Base-by-base conservation (phyloP, 2,888 invertebrate genomes). In the Dolichomitus sp. region DNA sequence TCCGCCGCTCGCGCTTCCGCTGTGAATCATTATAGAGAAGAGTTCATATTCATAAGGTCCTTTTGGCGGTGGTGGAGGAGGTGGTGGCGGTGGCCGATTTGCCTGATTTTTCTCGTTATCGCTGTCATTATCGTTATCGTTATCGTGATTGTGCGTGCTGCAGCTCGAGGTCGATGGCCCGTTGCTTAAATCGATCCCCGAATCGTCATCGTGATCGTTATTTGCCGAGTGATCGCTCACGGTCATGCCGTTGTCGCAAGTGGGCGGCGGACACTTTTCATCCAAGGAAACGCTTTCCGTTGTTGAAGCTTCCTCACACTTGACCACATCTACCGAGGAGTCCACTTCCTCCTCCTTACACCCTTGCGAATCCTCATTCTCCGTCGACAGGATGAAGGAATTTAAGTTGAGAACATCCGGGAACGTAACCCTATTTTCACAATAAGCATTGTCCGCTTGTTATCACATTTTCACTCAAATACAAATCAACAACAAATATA, bases 21-120 rank as follows among this genome's bases (percentile, higher is more conserved):
- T 97, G 94, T 98, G 98, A 78, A 98, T 97, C 97, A 98, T 98
- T 85, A 98, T 97, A 19, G 98, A 97, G 93, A 98, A 98, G 45
- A 98, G 94, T 93, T 98, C 98, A 92, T 98, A 98, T 61, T 96
- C 94, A 93, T 96, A 97, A 0, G 97, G 97, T 1, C 97, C 97
- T 74, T 94, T 93, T 75, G 94, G 94, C 76, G 90, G 90, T 48
- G 87, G n/a, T 7, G 27, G 76, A 69, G 23, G 23, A 1, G 23
- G 23, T 23, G 23, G 94, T 76, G 90, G 90, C 50, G 87, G n/a
- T 2, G 27, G 76, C 69, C 84, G 87, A 74, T 92, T 92, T 45
- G 91, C 89, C 72, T 92, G 92, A 90, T 94, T 94, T 86, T 95
- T 95, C 84, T 95, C 95, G 86, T 94, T 95, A 86, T 95, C 95